Conservation (phyloP, 2,797 vertebrate species). For the Darevskia mixta region DNA sequence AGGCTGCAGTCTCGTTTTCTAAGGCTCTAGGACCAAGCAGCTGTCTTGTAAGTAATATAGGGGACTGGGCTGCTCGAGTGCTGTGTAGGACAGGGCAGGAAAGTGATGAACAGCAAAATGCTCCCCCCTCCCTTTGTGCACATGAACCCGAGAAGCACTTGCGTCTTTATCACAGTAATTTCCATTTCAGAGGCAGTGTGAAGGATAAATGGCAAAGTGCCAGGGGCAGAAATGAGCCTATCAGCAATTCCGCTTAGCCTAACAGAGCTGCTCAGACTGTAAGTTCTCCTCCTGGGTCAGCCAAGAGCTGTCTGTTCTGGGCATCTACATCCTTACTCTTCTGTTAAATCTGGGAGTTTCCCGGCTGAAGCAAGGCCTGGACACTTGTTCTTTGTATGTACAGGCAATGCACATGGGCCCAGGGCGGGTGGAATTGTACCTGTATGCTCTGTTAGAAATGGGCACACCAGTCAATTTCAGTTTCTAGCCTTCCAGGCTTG, state of each 20-base stretch:
- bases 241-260: not conserved
- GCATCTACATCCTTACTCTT: not conserved
- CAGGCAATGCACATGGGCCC: not conserved
- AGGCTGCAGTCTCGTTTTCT: not conserved
- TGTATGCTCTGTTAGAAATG: too few relatives aligned
- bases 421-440: too few relatives aligned
- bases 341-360: not conserved
- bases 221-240: not conserved
- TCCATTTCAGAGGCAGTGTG: not conserved
- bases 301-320: not conserved
- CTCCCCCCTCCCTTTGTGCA: not conserved
- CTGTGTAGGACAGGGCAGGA: not conserved
- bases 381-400: not conserved
- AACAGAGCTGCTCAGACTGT: not conserved
- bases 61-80: not conserved
- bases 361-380: not conserved
- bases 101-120: not conserved
- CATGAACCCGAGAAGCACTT: not conserved
- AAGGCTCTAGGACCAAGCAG: not conserved
- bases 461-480: too few relatives aligned
- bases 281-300: not conserved
- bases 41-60: not conserved
- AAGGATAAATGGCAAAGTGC: not conserved
- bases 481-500: too few relatives aligned
- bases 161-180: not conserved